Evolutionary conservation across 2,113 vertebrate species (phyloP), one percentile per base, ranked within the genome.

Genomic region (Albula glossodonta): DNA sequence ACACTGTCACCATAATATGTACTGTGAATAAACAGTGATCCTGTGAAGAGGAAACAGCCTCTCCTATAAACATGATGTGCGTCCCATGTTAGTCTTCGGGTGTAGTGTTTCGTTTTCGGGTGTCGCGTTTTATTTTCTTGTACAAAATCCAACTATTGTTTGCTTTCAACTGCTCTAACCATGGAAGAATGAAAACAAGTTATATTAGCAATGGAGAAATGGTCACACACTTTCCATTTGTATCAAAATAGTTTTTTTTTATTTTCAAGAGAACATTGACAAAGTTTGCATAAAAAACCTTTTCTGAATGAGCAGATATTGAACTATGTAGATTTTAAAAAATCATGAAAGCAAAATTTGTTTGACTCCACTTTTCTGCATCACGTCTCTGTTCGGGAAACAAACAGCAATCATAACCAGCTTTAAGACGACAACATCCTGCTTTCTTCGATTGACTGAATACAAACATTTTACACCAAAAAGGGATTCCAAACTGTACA

Each of bases 181-280:
- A 19, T 66, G 60, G 41, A 49, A 57, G 25, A 57, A 41, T 41
- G 31, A 41, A 78, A 13, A n/a, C 56, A 80, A 56, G 11, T 50
- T 87, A 60, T 80, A 22, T 63, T 82, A 10, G 15, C n/a, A 49
- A 5, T 52, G 85, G 19, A 41, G 79, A 48, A 83, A 74, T 41
- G 77, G 48, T 51, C 48, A 82, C 86, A 79, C n/a, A 56, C 51
- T 74, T n/a, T 77, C 48, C 51, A 78, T 86, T 91, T 89, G 90
- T 96, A 96, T 93, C 93, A 96, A 96, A 95, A 96, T 96, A 95
- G 90, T 89, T 89, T 95, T 96, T 89, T 89, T 95, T 96, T 94
- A 95, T 95, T 96, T 94, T 89, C 92, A 80, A 86, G 90, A 91
- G 88, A 95, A 92, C 92, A 93, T 93, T 93, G 92, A 93, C 92